Percentiles rank a stretch among this genome's conserved stretches.
Conservation (phyloP, 2,888 invertebrate species). For the Sarcophaga variegata region DNA sequence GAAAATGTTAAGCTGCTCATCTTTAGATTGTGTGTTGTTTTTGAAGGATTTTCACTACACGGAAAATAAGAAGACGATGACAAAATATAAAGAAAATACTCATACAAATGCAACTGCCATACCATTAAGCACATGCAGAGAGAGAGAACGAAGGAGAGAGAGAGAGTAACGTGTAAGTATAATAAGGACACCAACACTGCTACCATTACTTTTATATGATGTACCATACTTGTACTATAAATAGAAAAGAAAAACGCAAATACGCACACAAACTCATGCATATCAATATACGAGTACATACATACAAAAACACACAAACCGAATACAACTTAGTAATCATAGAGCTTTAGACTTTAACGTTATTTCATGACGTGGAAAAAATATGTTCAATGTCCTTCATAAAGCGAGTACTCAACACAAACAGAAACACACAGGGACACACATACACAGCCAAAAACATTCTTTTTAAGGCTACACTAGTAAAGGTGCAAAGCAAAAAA, state of each 20-base stretch:
- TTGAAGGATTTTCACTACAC: slow-evolving; percentile 7
- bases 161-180: background rate
- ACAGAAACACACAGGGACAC: slow-evolving; percentile 8
- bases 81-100: slow-evolving; percentile 1
- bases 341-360: slow-evolving; percentile 48
- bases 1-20: slow-evolving; percentile 51
- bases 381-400: slow-evolving; percentile 68
- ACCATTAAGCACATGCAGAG: too few relatives aligned
- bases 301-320: background rate
- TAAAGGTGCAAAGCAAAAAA: slow-evolving; percentile 42
- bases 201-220: background rate
- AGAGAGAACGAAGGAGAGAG: too few relatives aligned
- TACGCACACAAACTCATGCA: background rate
- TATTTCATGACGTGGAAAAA: slow-evolving; percentile 63
- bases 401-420: background rate
- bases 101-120: too few relatives aligned
- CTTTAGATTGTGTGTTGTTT: slow-evolving; percentile 18
- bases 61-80: background rate
- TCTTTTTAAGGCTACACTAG: slow-evolving; percentile 1
- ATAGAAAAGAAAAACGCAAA: background rate
- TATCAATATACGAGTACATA: background rate
- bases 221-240: background rate
- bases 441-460: slow-evolving; percentile 2
- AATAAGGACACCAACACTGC: slow-evolving; percentile 28
- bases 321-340: slow-evolving; percentile 39